phyloP scores from a whole-genome alignment of 2,888 invertebrate species.

The Lottia gigantea region DNA sequence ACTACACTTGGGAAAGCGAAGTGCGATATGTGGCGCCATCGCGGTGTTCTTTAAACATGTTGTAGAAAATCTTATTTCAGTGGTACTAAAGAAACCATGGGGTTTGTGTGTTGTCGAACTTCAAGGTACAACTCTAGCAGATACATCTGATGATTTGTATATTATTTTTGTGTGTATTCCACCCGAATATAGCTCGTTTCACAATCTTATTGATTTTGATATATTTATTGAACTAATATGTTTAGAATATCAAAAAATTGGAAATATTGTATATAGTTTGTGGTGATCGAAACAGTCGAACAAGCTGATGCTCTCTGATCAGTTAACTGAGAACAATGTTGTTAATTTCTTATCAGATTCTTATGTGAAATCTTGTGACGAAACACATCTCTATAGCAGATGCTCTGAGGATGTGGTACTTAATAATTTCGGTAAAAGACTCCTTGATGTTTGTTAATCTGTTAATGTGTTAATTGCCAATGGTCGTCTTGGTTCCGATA shows the following conservation, averaged over 20 bases:
- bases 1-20: too few relatives aligned
- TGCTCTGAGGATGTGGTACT: not conserved
- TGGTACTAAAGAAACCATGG: not conserved
- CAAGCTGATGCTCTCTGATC: not conserved
- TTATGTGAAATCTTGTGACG: not conserved
- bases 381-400: not conserved
- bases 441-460: conserved; percentile 17
- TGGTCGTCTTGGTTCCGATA: conserved; percentile 15
- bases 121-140: not conserved
- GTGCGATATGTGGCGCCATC: not conserved
- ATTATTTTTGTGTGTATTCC: not conserved
- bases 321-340: not conserved
- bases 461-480: conserved; percentile 17
- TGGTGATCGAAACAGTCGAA: not conserved
- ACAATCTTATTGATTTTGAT: not conserved
- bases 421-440: conserved; percentile 18
- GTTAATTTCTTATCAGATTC: too few relatives aligned
- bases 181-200: not conserved
- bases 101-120: not conserved
- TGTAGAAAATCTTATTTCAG: not conserved
- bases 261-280: not conserved
- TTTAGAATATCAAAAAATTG: not conserved
- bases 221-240: not conserved
- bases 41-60: not conserved
- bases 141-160: not conserved